Evolutionary conservation across 2,797 vertebrate species (phyloP), one percentile per base, ranked within the genome.

Genomic region (Acrocephalus scirpaceus): DNA sequence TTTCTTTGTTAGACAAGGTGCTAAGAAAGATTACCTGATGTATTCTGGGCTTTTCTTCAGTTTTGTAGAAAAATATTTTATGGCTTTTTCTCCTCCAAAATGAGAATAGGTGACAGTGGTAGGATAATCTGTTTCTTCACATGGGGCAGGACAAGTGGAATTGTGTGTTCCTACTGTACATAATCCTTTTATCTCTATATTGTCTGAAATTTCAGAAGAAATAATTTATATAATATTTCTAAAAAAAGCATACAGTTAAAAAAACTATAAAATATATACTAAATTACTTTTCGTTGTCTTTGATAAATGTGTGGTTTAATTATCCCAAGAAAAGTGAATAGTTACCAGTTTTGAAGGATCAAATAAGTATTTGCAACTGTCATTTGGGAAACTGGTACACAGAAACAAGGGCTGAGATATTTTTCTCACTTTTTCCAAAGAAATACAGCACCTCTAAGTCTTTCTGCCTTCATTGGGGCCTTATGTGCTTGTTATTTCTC

Each of bases 101-200:
- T 93, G 97, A 34, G 98, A 97, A 77, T 98, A 98, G 40, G 97
- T 98, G 61, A 98, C 72, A 44, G 95, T 96, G 9, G 97, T 93
- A 23, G 97, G 97, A 36, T 98, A 98, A 70, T 97, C 94, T 3
- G 88, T 98, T 92, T 98, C 97, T 95, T 98, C 98, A 92, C 98
- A 98, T 30, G 98, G 92, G 13, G 94, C 81, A 44, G 98, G 98
- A 32, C 98, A 98, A 88, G 97, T 98, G 12, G 98, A 98, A 91
- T 98, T 98, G 70, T 98, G 95, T 13, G 92, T 98, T 88, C 98
- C 98, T 95, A 89, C 77, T 9, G 97, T 97, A 71, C 98, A 98
- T 34, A 98, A 73, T 67, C 76, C 97, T 75, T 93, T 86, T 47
- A 93, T 18, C 61, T 98, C 97, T 64, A 98, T 97, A 47, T 94